These are phyloP conservation scores for Latrodectus elegans DNA, from an alignment of 2,888 invertebrate genomes.

Conservation along the genomic window DNA sequence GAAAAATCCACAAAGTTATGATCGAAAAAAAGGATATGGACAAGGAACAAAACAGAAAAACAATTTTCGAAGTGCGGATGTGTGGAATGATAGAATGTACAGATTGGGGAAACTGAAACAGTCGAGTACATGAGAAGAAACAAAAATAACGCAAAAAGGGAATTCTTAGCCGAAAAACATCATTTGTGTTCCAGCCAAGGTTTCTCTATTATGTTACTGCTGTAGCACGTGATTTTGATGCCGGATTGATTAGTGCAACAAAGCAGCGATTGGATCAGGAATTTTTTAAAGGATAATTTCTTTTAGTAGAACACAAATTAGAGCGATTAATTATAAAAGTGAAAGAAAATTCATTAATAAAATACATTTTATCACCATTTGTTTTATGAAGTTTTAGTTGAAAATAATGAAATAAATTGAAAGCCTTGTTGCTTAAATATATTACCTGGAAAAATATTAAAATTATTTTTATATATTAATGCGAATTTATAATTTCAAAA, in stretches of 20 bases:
- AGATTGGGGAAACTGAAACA: background rate
- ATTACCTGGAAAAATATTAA: too few species aligned
- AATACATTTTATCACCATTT: too few species aligned
- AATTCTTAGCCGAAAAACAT: background rate
- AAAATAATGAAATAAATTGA: too few species aligned
- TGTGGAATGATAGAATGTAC: background rate
- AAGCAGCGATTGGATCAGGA: background rate
- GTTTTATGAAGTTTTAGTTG: too few species aligned
- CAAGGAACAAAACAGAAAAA: background rate
- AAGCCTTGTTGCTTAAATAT: too few species aligned
- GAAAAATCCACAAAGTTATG: conserved; percentile 5
- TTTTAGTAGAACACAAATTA: too few species aligned
- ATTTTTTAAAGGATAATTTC: too few species aligned
- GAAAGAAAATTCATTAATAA: too few species aligned
- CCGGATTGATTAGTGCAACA: background rate
- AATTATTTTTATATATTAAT: too few species aligned
- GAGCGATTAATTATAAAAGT: too few species aligned
- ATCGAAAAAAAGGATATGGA: conserved; percentile 1
- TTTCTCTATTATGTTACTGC: background rate
- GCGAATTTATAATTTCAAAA: too few species aligned
- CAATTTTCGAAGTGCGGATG: conserved; percentile 5
- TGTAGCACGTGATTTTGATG: background rate
- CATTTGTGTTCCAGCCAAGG: background rate
- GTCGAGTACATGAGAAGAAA: background rate
- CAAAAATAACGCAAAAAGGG: background rate